Conservation (phyloP, 2,888 invertebrate species). For the Conops quadrifasciatus region DNA sequence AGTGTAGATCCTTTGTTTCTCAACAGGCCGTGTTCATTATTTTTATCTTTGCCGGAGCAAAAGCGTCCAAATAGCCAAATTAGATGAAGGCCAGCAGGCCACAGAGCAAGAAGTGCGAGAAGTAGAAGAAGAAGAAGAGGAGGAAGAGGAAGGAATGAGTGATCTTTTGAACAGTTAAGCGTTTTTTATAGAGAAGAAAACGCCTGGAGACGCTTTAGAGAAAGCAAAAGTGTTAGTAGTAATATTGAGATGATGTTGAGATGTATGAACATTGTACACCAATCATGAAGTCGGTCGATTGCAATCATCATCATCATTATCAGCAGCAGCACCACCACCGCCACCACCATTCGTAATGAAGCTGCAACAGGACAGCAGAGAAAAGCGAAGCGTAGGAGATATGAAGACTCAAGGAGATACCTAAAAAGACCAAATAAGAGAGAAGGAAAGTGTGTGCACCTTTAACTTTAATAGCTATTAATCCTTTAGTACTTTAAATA, state of each 20-base stretch:
- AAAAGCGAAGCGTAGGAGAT: not conserved
- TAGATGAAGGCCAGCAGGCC: slow-evolving; percentile 2
- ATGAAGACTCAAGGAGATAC: not conserved
- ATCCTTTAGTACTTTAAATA: not conserved
- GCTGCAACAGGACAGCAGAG: not conserved
- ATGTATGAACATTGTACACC: too few species aligned
- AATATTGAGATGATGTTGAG: not conserved
- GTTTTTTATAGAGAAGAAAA: too few species aligned
- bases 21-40: slow-evolving; percentile 48
- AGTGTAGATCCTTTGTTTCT: slow-evolving; percentile 11
- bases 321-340: too few species aligned
- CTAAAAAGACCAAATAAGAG: too few species aligned
- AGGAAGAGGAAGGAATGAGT: not conserved
- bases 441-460: too few species aligned
- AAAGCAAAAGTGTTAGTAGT: slow-evolving; percentile 29
- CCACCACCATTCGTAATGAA: too few species aligned
- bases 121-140: too few species aligned
- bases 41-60: slow-evolving; percentile 45
- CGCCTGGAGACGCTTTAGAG: slow-evolving; percentile 4
- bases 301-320: too few species aligned
- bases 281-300: too few species aligned
- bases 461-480: too few species aligned
- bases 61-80: slow-evolving; percentile 28
- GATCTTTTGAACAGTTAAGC: too few species aligned
- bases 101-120: not conserved